Conservation (phyloP, 2,888 invertebrate species). For the Halictus quadricinctus region DNA sequence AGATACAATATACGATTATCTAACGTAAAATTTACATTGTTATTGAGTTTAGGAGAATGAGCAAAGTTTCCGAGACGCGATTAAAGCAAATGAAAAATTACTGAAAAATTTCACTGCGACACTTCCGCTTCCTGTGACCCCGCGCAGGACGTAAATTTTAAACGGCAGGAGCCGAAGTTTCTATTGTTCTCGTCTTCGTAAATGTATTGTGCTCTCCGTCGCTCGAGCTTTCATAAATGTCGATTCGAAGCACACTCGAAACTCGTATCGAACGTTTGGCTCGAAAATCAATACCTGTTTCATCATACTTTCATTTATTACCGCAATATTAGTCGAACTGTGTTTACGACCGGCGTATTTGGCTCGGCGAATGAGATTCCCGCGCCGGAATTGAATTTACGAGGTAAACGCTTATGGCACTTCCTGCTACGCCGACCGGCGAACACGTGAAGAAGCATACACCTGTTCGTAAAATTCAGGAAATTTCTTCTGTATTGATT, state of each 20-base stretch:
- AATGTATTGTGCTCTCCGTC: constrained; percentile 3
- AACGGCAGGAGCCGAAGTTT: not conserved
- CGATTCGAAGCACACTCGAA: not conserved
- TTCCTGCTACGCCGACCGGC: not conserved
- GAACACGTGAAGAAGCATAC: not conserved
- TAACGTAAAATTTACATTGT: too few relatives aligned
- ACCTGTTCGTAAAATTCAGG: not conserved
- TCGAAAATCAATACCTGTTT: constrained; percentile 31
- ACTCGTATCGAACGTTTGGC: not conserved
- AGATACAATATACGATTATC: too few relatives aligned
- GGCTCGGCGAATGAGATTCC: not conserved
- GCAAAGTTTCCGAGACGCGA: too few relatives aligned
- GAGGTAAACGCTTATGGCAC: not conserved
- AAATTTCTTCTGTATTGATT: not conserved
- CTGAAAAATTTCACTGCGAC: not conserved
- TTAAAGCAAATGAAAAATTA: not conserved
- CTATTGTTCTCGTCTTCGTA: not conserved
- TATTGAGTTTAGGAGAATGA: too few relatives aligned
- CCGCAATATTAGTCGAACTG: constrained; percentile 3
- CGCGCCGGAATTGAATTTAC: not conserved
- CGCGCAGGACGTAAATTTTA: not conserved
- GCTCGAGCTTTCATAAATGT: constrained; percentile 29
- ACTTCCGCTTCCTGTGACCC: too few relatives aligned
- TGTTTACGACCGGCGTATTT: not conserved
- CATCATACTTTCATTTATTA: constrained; percentile 35